Evolutionary conservation across 1,140 invertebrate genomes (phyloP).

Genomic region (Drosophila kepulauana): DNA sequence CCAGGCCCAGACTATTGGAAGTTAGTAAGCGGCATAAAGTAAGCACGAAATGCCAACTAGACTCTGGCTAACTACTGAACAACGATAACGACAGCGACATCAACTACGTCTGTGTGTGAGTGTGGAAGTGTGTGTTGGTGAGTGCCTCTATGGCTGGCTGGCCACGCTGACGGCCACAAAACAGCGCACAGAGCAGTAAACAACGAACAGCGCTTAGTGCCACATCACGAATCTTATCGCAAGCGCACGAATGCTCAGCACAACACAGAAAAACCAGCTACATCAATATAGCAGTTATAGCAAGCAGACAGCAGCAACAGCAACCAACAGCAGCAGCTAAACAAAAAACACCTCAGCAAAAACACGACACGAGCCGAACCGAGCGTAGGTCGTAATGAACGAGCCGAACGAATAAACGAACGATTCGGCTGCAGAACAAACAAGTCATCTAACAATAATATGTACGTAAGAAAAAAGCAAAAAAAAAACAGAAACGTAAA

Average conservation of each 20-base stretch:
- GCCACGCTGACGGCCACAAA: conserved; percentile 80
- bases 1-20: conserved; percentile 50
- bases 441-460: conserved; percentile 71
- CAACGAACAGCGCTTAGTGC: conserved; percentile 81
- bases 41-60: conserved; percentile 82
- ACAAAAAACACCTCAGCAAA: conserved; percentile 23
- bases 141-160: conserved; percentile 77
- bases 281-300: conserved; percentile 30
- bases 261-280: conserved; percentile 42
- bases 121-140: conserved; percentile 35
- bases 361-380: conserved; percentile 55
- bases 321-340: conserved; percentile 32
- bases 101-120: conserved; percentile 23
- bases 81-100: conserved; percentile 31
- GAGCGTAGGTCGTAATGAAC: conserved; percentile 46
- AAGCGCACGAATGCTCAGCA: conserved; percentile 57
- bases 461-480: conserved; percentile 42
- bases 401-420: too few species aligned
- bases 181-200: conserved; percentile 79
- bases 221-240: conserved; percentile 83
- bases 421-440: conserved; percentile 76
- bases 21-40: conserved; percentile 81
- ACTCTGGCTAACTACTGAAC: conserved; percentile 67
- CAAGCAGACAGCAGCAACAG: conserved; percentile 45
- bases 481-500: conserved; percentile 37